Conservation (phyloP, 2,797 vertebrate species). For the Clarias fuscus region DNA sequence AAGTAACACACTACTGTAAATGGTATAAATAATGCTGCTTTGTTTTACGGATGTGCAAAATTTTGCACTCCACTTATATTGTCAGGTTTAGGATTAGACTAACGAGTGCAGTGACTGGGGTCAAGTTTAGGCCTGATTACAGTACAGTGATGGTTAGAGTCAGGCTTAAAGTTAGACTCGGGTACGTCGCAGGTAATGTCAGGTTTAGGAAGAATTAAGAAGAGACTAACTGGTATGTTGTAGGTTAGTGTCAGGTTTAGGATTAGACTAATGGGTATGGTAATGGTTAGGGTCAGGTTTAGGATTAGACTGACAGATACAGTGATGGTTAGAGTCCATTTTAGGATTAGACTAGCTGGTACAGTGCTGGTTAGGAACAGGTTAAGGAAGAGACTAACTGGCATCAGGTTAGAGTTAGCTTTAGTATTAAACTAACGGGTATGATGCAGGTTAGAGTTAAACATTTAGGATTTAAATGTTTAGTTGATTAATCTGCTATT, state of each 20-base stretch:
- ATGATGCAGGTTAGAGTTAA: not conserved
- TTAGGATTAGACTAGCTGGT: not conserved
- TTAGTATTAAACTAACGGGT: not conserved
- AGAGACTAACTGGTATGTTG: no score
- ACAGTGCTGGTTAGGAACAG: not conserved
- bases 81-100: conserved; percentile 61
- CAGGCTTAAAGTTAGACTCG: no score
- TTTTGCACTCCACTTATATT: conserved; percentile 27
- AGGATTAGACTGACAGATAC: not conserved
- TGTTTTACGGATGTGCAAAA: not conserved
- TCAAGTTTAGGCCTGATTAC: not conserved
- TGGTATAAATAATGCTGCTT: not conserved
- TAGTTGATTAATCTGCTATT: not conserved
- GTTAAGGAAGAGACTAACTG: not conserved
- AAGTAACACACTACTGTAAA: not conserved
- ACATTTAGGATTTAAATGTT: not conserved
- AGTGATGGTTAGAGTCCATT: not conserved
- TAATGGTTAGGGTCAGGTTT: not conserved
- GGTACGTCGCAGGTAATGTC: no score
- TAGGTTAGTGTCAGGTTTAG: no score
- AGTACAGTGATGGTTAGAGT: no score
- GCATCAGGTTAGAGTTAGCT: not conserved
- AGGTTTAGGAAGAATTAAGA: no score
- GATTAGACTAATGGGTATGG: no score
- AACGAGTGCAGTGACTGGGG: not conserved